A percentile compares a stretch with the other conserved stretches of the same genome.
These are phyloP conservation scores for Axinella damicornis DNA, from an alignment of 37 sponge, comb jelly and placozoan species.

Conservation along the genomic window DNA sequence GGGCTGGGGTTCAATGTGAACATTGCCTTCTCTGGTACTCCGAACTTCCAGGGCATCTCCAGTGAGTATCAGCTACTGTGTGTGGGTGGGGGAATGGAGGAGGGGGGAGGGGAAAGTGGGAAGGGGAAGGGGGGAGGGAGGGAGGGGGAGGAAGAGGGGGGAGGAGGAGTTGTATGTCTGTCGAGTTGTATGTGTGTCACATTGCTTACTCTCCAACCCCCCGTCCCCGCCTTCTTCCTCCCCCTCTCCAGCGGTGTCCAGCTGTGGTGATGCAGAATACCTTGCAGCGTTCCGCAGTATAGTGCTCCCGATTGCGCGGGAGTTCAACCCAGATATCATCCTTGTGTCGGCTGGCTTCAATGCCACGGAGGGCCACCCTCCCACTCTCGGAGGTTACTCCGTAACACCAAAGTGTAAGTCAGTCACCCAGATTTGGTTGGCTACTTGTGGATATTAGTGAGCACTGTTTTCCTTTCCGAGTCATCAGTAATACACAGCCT, in stretches of 20 bases:
- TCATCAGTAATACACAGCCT: no score
- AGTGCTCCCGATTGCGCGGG: conserved; percentile 75
- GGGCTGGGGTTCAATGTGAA: conserved; percentile 91
- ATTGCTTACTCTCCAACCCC: no score
- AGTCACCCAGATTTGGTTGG: no score
- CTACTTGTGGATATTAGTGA: no score
- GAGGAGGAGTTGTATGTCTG: no score
- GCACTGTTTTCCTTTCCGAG: no score
- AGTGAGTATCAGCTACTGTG: no score
- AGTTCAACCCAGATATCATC: conserved; percentile 88
- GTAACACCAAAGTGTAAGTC: conserved; percentile 89
- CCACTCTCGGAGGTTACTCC: conserved; percentile 85
- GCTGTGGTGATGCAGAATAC: conserved; percentile 93
- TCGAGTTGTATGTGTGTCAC: no score
- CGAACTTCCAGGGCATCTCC: conserved; percentile 44
- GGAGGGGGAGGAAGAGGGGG: no score
- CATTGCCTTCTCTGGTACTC: conserved; percentile 86
- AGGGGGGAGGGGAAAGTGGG: no score
- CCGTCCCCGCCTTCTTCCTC: background rate
- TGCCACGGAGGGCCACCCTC: conserved; percentile 86
- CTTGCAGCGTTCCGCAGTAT: conserved; percentile 91
- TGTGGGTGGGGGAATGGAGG: no score
- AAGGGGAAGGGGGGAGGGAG: no score
- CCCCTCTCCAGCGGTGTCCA: conserved; percentile 47
- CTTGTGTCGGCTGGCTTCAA: conserved; percentile 95